phyloP scores from a whole-genome alignment of 2,888 invertebrate genomes.

The Incurvaria masculella region DNA sequence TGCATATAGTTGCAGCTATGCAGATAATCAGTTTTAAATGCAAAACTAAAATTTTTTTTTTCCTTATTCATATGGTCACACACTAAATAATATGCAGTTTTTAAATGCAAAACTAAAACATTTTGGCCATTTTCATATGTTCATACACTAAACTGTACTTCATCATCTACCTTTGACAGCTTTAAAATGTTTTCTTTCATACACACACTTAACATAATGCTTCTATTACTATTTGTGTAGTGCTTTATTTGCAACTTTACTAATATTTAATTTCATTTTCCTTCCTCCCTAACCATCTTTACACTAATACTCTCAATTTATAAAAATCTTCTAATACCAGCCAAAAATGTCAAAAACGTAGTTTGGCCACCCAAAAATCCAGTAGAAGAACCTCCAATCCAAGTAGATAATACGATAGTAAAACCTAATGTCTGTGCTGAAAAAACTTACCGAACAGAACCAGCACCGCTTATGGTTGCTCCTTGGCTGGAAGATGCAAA shows the following conservation, averaged over 20 bases:
- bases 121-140: too few species aligned
- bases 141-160: too few species aligned
- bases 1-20: constrained; percentile 33
- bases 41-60: constrained; percentile 30
- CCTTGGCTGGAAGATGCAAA: not conserved
- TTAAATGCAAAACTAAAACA: too few species aligned
- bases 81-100: too few species aligned
- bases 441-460: constrained; percentile 19
- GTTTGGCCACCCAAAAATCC: constrained; percentile 53
- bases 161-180: too few species aligned
- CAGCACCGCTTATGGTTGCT: constrained; percentile 15
- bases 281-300: constrained; percentile 27
- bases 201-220: not conserved
- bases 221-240: not conserved
- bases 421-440: constrained; percentile 19
- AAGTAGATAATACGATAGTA: constrained; percentile 20
- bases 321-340: constrained; percentile 26
- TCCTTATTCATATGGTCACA: too few species aligned
- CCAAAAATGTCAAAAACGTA: constrained; percentile 49
- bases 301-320: constrained; percentile 20
- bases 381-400: constrained; percentile 33
- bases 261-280: constrained; percentile 45
- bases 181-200: too few species aligned
- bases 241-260: constrained; percentile 26
- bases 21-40: constrained; percentile 31